Evolutionary conservation across 2,888 invertebrate species (phyloP), one percentile per base, ranked within the genome.

Genomic region (Macaria notata): DNA sequence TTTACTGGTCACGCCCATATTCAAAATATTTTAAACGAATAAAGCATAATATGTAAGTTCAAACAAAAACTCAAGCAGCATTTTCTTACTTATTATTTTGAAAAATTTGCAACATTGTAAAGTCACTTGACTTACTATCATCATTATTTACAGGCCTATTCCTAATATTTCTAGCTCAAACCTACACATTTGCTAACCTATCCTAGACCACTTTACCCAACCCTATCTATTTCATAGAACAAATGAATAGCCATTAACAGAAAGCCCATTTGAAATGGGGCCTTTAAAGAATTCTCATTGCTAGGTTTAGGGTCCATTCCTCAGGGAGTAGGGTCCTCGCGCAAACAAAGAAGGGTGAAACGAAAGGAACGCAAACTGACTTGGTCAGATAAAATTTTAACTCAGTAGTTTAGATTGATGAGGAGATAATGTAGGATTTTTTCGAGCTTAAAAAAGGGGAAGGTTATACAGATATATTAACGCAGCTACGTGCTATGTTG

Each of bases 201-300:
- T 9, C 45, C 29, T 45, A 45, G 4, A 39, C 31, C 9, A 4
- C 9, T 30, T 36, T 46, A 6, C 31, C n/a, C 50, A 48, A 49
- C 46, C 44, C 50, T 46, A 31, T 49, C 45, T 29, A 46, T 53
- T 57, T 48, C 47, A 54, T 44, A 54, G 43, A 54, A 58, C 58
- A 58, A 58, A 58, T 58, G 54, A 78, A 71, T 73, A 71, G 66
- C 68, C 69, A 72, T 73, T 78, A 76, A 77, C 76, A 74, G 70
- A 4, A 46, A 49, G 49, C 54, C 38, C 73, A 65, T 68, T 71
- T 68, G 66, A 64, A 65, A 61, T 63, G 68, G 73, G 66, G 66
- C 66, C 67, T 70, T 59, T 70, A 68, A 75, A 74, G 81, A 76
- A 79, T 79, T 78, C 79, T 76, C 79, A 80, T 81, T 81, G 80